Conservation (phyloP, 1,140 invertebrate genomes). For the Drosophila elegans region DNA sequence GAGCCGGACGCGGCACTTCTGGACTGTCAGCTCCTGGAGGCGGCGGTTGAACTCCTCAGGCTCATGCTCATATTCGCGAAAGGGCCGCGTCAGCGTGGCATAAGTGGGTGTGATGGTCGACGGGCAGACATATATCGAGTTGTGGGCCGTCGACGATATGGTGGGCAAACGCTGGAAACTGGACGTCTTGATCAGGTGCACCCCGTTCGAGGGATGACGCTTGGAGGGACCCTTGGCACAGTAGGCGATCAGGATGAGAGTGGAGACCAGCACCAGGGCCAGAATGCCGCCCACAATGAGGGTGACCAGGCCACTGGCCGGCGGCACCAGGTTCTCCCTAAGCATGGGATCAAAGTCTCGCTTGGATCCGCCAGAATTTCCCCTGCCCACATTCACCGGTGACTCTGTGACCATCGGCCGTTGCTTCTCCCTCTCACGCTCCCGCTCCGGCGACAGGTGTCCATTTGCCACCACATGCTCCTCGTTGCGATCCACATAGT, state of each 20-base stretch:
- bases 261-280: conserved; percentile 75
- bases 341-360: conserved; percentile 77
- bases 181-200: conserved; percentile 81
- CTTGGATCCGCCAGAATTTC: conserved; percentile 43
- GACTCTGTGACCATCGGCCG: conserved; percentile 45
- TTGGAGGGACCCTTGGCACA: conserved; percentile 83
- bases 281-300: conserved; percentile 78
- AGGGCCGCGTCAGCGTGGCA: conserved; percentile 80
- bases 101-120: conserved; percentile 81
- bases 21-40: conserved; percentile 82
- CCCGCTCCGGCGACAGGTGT: conserved; percentile 33
- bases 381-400: conserved; percentile 42
- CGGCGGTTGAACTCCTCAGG: conserved; percentile 84
- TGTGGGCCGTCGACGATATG: conserved; percentile 78
- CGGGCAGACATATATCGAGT: conserved; percentile 83
- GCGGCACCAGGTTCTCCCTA: conserved; percentile 74
- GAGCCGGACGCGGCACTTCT: conserved; percentile 90
- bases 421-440: conserved; percentile 38
- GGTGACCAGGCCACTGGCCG: conserved; percentile 74
- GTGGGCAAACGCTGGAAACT: conserved; percentile 83
- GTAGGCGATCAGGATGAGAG: conserved; percentile 80
- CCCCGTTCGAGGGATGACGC: conserved; percentile 73
- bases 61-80: conserved; percentile 83
- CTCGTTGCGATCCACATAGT: conserved; percentile 70
- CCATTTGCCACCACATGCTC: conserved; percentile 66